Base-by-base conservation (phyloP, 2,888 invertebrate genomes). In the Nebria brevicollis region DNA sequence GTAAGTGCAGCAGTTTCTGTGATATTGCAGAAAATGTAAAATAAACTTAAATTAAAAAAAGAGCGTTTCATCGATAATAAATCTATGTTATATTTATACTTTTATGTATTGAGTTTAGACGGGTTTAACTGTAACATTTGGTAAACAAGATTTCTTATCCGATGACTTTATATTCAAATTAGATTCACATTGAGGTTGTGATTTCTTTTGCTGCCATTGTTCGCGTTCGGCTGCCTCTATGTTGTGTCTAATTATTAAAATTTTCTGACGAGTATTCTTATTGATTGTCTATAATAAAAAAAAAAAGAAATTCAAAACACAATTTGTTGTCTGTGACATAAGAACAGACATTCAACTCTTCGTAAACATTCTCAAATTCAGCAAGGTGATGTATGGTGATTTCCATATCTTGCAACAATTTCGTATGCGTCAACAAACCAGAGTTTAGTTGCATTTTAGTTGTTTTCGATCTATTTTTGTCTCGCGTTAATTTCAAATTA, bases 381-480 rank as follows among this genome's bases (percentile, higher is more conserved):
- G 88, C 88, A 75, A 88, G 87, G 79, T 88, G 82, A 26, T 83
- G 79, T 80, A 87, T 83, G 4, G 86, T 84, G 11, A 88, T 87
- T 84, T 91, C 90, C 88, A 90, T 91, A 84, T 92, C 91, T 75
- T 88, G 84, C 25, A 91, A 84, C 73, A 92, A 85, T 11, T 88
- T 87, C 77, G 89, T 88, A 84, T 91, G 90, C 1, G 90, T 90
- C n/a, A 92, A 86, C 42, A 92, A 86, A 13, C 91, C 92, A 83
- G 90, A 89, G 77, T 89, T 89, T 82, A 89, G 88, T 75, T 88
- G 86, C 75, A 91, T 84, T 82, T 87, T 87, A 34, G 87, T 87
- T 70, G 89, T 89, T 83, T 89, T 88, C 15, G 86, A 86, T 77
- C 91, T 86, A 77, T 89, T 87, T 1, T 85, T 85, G 84, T 91